Conservation (phyloP, 2,888 invertebrate species). For the Archaeoteleia sp. region DNA sequence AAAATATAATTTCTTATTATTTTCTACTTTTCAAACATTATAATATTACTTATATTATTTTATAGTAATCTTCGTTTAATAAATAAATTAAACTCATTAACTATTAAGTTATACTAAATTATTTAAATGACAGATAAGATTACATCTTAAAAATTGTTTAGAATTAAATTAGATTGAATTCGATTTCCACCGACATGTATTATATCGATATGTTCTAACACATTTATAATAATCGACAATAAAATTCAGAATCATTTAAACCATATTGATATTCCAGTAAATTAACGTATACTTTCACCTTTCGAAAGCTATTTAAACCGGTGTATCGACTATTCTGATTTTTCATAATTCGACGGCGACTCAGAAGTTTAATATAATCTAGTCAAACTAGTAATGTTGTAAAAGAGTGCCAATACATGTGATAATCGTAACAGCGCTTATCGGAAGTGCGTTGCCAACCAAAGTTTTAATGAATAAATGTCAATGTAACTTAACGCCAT, state of each 20-base stretch:
- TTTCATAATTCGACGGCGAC: constrained; percentile 9
- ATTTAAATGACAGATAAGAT: too few species aligned
- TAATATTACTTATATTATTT: too few species aligned
- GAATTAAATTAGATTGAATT: too few species aligned
- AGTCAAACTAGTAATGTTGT: constrained; percentile 18
- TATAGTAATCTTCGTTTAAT: too few species aligned
- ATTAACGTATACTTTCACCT: constrained; percentile 47
- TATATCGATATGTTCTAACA: too few species aligned
- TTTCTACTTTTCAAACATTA: too few species aligned
- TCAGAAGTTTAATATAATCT: constrained; percentile 26
- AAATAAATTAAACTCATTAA: too few species aligned
- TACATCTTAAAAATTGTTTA: too few species aligned
- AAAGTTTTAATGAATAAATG: constrained; percentile 13
- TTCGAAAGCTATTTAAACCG: constrained; percentile 47
- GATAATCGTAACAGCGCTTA: constrained; percentile 37
- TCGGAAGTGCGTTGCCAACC: constrained; percentile 30
- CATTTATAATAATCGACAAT: too few species aligned
- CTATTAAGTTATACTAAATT: too few species aligned
- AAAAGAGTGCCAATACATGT: constrained; percentile 28
- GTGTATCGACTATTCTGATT: constrained; percentile 29
- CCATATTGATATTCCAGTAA: constrained; percentile 13
- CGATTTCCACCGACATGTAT: too few species aligned
- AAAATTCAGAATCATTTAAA: constrained; percentile 15
- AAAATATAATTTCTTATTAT: too few species aligned
- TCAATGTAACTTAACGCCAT: constrained; percentile 1